Evolutionary conservation across 2,888 invertebrate genomes (phyloP).

Genomic region (Philonicus albiceps): DNA sequence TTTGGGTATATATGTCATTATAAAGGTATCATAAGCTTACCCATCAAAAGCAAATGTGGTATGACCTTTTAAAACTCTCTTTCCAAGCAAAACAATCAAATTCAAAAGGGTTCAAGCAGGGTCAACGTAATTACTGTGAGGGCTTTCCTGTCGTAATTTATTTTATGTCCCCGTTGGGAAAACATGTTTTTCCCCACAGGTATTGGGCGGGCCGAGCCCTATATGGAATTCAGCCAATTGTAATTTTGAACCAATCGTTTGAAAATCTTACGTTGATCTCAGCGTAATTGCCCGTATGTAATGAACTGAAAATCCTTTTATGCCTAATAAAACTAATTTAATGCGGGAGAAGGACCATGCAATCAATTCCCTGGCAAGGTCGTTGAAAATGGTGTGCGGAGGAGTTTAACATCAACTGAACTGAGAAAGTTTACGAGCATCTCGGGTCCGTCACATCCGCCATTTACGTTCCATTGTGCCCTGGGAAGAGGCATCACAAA

Average conservation of each 20-base stretch:
- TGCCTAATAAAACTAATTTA: constrained; percentile 39
- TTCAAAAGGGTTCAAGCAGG: not conserved
- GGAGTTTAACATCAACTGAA: constrained; percentile 5
- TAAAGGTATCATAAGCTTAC: not conserved
- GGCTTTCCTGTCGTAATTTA: not conserved
- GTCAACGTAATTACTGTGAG: not conserved
- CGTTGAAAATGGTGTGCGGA: not conserved
- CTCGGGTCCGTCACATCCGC: not conserved
- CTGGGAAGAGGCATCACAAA: not conserved
- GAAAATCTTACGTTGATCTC: constrained; percentile 9
- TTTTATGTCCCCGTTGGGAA: not conserved
- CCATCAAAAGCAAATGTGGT: not conserved
- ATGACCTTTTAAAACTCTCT: not conserved
- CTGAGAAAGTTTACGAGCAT: not conserved
- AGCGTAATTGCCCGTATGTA: not conserved
- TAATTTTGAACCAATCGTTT: constrained; percentile 6
- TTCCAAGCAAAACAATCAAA: not conserved
- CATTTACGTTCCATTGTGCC: not conserved
- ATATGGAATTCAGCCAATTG: not conserved
- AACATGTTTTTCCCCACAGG: not conserved
- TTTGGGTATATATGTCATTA: not conserved
- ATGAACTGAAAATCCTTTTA: constrained; percentile 33
- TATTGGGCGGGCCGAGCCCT: not conserved
- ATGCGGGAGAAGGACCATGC: not conserved
- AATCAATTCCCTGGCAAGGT: not conserved